Evolutionary conservation across 2,888 invertebrate species (phyloP).

Genomic region (Caenorhabditis zanzibari): DNA sequence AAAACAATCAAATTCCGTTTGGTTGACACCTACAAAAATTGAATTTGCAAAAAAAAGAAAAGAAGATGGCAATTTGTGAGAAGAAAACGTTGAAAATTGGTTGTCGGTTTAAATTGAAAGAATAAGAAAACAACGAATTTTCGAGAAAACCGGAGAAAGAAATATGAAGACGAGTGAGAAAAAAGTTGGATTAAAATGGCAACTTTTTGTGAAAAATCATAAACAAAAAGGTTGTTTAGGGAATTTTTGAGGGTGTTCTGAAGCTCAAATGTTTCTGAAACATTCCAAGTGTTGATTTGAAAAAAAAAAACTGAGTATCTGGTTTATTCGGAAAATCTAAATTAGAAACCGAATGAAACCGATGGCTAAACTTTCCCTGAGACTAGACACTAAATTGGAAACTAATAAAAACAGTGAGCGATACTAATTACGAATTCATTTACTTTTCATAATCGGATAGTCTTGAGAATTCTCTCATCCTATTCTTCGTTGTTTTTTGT

Average conservation of each 20-base stretch:
- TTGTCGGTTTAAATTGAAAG: conserved; percentile 29
- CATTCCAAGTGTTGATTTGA: too few species aligned
- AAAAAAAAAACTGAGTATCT: too few species aligned
- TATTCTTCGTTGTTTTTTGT: too few species aligned
- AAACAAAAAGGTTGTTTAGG: neutral
- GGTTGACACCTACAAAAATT: conserved; percentile 40
- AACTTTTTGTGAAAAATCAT: neutral
- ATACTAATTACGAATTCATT: too few species aligned
- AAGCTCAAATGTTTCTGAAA: too few species aligned
- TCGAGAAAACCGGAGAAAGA: conserved; percentile 21
- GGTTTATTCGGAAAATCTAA: neutral
- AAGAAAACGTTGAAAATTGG: conserved; percentile 29
- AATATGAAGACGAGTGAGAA: neutral
- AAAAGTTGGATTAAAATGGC: conserved; percentile 1
- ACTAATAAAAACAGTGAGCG: too few species aligned
- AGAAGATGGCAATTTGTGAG: conserved; percentile 25
- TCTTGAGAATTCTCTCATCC: too few species aligned
- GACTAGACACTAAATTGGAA: neutral
- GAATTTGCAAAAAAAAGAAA: conserved; percentile 19
- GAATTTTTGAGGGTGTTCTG: neutral
- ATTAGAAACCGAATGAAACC: too few species aligned
- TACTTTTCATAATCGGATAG: too few species aligned
- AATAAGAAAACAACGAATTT: neutral
- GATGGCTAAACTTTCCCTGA: neutral
- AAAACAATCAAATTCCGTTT: conserved; percentile 25